A percentile compares a stretch with the other conserved stretches of the same genome.
Conservation (phyloP, 1,140 invertebrate species). For the Ostrea denselamellosa region DNA sequence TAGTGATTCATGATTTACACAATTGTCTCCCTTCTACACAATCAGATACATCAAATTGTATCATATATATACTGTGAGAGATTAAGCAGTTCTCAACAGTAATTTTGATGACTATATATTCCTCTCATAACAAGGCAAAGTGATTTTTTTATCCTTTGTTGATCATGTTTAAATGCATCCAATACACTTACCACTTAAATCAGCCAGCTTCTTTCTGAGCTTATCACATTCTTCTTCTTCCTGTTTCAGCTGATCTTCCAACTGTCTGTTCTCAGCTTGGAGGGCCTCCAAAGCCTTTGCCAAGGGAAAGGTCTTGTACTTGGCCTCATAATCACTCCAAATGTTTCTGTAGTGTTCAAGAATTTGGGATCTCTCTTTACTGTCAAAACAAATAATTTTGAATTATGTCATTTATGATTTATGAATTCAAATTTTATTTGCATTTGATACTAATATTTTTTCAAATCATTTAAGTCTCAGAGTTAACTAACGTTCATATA, state of each 20-base stretch:
- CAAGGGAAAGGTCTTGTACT: slow-evolving; percentile 57
- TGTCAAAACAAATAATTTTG: not conserved
- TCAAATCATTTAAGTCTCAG: too few relatives aligned
- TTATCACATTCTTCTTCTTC: not conserved
- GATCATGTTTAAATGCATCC: too few relatives aligned
- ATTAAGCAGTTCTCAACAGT: too few relatives aligned
- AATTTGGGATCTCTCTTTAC: slow-evolving; percentile 48
- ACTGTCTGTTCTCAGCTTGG: not conserved
- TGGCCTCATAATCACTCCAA: slow-evolving; percentile 56
- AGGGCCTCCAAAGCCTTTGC: not conserved
- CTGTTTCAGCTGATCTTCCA: slow-evolving; percentile 7
- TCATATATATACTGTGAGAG: too few relatives aligned
- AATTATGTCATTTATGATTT: not conserved
- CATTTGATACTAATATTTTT: too few relatives aligned
- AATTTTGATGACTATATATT: too few relatives aligned
- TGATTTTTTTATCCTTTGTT: too few relatives aligned
- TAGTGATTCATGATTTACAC: too few relatives aligned
- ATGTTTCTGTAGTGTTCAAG: slow-evolving; percentile 56
- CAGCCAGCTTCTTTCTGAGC: not conserved
- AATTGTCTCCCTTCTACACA: too few relatives aligned
- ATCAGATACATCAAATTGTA: too few relatives aligned
- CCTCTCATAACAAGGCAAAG: too few relatives aligned
- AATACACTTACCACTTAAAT: slow-evolving; percentile 25
- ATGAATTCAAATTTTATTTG: not conserved
- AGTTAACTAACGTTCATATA: too few relatives aligned